A percentile compares a stretch with the other conserved stretches of the same genome.
These are phyloP conservation scores for Ypsolopha scabrella DNA, from an alignment of 2,888 invertebrate genomes.

Conservation along the genomic window DNA sequence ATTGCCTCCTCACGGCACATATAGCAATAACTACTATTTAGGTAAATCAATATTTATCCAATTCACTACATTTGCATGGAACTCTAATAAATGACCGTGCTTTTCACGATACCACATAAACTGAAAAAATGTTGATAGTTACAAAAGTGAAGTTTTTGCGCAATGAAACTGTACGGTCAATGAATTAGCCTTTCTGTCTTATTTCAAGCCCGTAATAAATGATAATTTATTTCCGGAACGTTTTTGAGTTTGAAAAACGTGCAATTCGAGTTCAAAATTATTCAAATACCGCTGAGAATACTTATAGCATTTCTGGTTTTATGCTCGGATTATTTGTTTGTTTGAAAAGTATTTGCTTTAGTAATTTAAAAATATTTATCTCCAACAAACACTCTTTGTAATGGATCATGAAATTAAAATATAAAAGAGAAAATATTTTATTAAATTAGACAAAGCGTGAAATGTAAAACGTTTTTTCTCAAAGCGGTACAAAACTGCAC, in stretches of 20 bases:
- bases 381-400: slow-evolving; percentile 5
- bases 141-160: no score
- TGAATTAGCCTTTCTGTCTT: neutral
- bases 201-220: neutral
- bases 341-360: slow-evolving; percentile 9
- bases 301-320: no score
- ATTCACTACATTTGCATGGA: no score
- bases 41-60: no score
- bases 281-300: no score
- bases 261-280: no score
- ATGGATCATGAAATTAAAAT: slow-evolving; percentile 17
- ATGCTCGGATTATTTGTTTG: neutral
- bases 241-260: neutral
- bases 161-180: neutral
- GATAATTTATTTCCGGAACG: neutral
- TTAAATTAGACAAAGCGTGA: slow-evolving; percentile 27
- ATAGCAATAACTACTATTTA: no score
- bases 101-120: no score
- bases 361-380: slow-evolving; percentile 15
- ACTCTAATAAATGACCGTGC: no score
- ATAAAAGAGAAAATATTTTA: slow-evolving; percentile 20
- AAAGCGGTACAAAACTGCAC: slow-evolving; percentile 47
- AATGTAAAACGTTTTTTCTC: slow-evolving; percentile 49
- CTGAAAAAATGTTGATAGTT: no score
- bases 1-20: no score